A percentile compares a stretch with the other conserved stretches of the same genome.
Conservation (phyloP, 2,797 vertebrate genomes). For the Ibycter americanus region DNA sequence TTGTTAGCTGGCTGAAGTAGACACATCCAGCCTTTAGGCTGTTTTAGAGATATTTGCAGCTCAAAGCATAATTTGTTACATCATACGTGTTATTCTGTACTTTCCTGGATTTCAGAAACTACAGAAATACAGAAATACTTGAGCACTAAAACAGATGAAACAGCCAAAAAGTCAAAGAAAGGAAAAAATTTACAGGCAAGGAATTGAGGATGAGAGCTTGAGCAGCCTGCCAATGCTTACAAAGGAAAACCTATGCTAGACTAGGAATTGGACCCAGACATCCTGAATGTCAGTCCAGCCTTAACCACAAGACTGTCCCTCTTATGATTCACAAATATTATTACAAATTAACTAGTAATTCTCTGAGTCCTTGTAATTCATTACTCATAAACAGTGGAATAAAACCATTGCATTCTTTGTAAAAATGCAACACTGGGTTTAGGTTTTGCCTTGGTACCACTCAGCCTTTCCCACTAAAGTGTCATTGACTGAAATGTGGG, state of each 20-base stretch:
- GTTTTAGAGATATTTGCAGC: neutral
- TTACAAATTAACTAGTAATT: constrained; percentile 4
- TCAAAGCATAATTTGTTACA: neutral
- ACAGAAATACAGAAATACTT: constrained; percentile 27
- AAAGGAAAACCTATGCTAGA: constrained; percentile 50
- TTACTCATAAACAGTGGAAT: constrained; percentile 6
- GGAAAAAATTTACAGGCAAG: neutral
- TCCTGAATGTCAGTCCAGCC: constrained; percentile 45
- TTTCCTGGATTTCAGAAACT: constrained; percentile 39
- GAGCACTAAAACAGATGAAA: constrained; percentile 4
- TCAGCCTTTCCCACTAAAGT: neutral
- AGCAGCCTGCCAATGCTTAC: constrained; percentile 31
- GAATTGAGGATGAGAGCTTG: constrained; percentile 1
- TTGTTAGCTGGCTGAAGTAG: neutral
- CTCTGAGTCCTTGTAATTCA: neutral
- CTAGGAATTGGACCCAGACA: constrained; percentile 52
- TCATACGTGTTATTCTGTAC: neutral
- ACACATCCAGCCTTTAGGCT: neutral
- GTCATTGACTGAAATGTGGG: neutral
- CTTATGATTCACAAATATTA: constrained; percentile 50
- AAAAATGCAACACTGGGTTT: neutral
- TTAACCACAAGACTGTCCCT: constrained; percentile 24
- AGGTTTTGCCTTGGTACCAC: neutral
- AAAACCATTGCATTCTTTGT: neutral
- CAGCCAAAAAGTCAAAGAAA: neutral